phyloP scores from a whole-genome alignment of 2,797 vertebrate genomes.

The Ara ararauna region DNA sequence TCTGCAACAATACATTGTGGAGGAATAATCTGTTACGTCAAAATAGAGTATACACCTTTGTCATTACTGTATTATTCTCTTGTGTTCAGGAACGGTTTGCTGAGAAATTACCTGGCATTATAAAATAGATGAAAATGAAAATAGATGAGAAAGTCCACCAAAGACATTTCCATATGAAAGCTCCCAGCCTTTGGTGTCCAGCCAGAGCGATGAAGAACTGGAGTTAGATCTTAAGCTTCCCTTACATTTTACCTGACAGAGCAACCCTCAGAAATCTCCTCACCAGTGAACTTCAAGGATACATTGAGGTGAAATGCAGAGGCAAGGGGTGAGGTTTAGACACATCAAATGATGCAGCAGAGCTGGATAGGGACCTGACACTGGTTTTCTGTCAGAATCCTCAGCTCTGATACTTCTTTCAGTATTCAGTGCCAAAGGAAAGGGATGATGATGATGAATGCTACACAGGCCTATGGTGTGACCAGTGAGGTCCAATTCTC shows the following conservation, averaged over 20 bases:
- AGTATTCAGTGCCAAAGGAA: not conserved
- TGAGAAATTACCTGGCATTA: not conserved
- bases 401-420: not conserved
- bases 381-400: not conserved
- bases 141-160: not conserved
- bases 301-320: not conserved
- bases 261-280: not conserved
- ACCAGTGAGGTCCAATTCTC: not conserved
- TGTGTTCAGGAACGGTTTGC: not conserved
- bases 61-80: not conserved
- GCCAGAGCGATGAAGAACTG: not conserved
- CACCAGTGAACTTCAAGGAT: not conserved
- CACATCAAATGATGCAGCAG: not conserved
- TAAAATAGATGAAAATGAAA: not conserved
- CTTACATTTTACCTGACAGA: not conserved
- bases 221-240: not conserved
- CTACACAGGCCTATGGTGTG: not conserved
- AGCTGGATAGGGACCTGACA: not conserved
- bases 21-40: not conserved
- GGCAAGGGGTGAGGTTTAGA: not conserved
- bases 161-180: not conserved
- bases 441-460: not conserved
- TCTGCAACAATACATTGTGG: not conserved
- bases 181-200: not conserved
- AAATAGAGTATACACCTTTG: not conserved